Evolutionary conservation across 2,113 vertebrate species (phyloP), one percentile per base, ranked within the genome.

Genomic region (Pseudonaja textilis): DNA sequence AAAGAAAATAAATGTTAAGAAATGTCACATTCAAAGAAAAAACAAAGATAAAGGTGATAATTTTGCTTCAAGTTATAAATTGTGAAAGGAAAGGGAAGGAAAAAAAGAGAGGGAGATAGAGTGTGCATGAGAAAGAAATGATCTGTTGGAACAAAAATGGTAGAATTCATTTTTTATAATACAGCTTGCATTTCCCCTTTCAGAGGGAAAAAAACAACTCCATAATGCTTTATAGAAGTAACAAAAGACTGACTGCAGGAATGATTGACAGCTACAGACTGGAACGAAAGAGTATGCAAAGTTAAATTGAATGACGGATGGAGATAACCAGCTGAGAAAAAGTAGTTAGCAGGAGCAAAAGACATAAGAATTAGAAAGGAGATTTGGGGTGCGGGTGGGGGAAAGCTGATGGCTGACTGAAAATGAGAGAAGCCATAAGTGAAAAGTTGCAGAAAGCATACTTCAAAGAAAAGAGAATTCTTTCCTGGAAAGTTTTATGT

Each of bases 1-100:
- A 89, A 88, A 89, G 88, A 92, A 92, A 92, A 92, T 85, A 89
- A 74, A 88, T 85, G 92, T 92, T 50, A 92, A 92, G 54, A 85
- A 85, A 89, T 89, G 87, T 85, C 92, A 92, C 29, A 85, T 54
- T 89, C 87, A 20, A 89, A 61, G 56, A 85, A 85, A 89, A 88
- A 52, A 86, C 61, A 89, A 85, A 57, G 87, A 47, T 89, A 81
- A 42, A 92, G 85, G 87, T 89, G 88, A 89, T 85, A 89, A 59
- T 92, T 88, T 89, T 89, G 54, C 88, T 92, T 42, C 20, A 85
- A 89, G 92, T 69, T 55, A 92, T 89, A 89, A 57, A 59, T 89
- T 89, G 10, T 34, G n/a, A 25, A 57, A 25, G 34, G 16, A 50
- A 18, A 22, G 2, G 64, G 5, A 20, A 18, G 45, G 7, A 12